Conservation (phyloP, 2,888 invertebrate genomes). For the Cheilosia pagana region DNA sequence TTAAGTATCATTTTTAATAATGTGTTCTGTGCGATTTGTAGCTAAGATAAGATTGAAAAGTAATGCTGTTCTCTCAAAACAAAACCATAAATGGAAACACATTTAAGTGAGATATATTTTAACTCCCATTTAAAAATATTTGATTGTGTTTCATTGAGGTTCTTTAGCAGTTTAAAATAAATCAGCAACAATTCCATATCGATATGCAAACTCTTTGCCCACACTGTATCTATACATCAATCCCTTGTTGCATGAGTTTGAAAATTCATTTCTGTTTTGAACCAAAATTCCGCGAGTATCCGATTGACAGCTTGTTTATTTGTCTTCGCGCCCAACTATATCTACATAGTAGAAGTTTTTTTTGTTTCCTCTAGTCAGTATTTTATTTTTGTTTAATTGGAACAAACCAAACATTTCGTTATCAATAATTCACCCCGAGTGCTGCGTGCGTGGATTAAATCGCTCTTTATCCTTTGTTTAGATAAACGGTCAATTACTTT, state of each 20-base stretch:
- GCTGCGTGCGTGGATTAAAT: conserved; percentile 12
- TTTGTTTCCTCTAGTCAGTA: conserved; percentile 3
- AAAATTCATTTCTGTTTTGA: not conserved
- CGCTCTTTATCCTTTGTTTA: conserved; percentile 18
- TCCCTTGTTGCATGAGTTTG: not conserved
- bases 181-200: too few species aligned
- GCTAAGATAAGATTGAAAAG: too few species aligned
- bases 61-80: too few species aligned
- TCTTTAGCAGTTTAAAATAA: too few species aligned
- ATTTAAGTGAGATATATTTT: too few species aligned
- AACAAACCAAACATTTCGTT: conserved; percentile 37
- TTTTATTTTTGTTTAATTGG: conserved; percentile 37
- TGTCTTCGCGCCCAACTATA: conserved; percentile 21
- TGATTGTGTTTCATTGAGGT: too few species aligned
- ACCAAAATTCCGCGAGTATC: not conserved
- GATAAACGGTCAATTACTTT: conserved; percentile 47
- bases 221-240: not conserved
- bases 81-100: too few species aligned
- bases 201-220: too few species aligned
- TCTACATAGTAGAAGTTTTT: not conserved
- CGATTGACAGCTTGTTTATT: conserved; percentile 38
- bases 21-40: too few species aligned
- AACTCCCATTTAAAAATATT: too few species aligned
- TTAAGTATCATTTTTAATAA: too few species aligned
- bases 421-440: conserved; percentile 41